Conservation (phyloP, 2,113 vertebrate species). For the Percopsis transmontana region DNA sequence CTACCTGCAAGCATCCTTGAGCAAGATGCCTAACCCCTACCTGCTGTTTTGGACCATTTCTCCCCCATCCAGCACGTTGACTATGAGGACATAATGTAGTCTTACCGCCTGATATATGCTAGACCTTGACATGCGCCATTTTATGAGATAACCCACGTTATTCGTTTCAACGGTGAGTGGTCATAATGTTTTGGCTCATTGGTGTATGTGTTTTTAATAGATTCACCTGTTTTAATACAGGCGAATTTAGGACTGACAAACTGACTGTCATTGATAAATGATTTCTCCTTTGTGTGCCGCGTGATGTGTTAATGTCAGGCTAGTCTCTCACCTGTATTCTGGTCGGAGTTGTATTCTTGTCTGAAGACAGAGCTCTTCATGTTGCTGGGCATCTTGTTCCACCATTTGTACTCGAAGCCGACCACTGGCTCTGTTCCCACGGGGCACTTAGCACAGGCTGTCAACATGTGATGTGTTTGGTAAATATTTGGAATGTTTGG, state of each 20-base stretch:
- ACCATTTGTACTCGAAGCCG: conserved; percentile 97
- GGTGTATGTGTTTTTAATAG: not conserved
- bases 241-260: not conserved
- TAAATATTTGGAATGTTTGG: not conserved
- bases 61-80: too few species aligned
- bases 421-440: conserved; percentile 84
- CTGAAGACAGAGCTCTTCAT: conserved; percentile 87
- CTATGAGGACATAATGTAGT: too few species aligned
- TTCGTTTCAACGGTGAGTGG: too few species aligned
- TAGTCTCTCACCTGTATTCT: conserved; percentile 78
- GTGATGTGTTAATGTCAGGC: not conserved
- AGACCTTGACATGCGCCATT: too few species aligned
- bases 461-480: not conserved
- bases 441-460: conserved; percentile 87
- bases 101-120: too few species aligned
- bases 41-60: too few species aligned
- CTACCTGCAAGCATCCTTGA: too few species aligned
- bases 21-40: too few species aligned
- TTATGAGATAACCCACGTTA: too few species aligned
- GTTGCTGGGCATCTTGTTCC: conserved; percentile 90
- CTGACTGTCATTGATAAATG: too few species aligned
- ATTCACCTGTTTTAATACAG: not conserved
- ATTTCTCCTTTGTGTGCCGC: not conserved
- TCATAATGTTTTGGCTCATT: too few species aligned
- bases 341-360: conserved; percentile 81